Percentiles rank a stretch among this genome's conserved stretches.
phyloP scores from a whole-genome alignment of 2,888 invertebrate genomes.

The Cyclophora punctaria region DNA sequence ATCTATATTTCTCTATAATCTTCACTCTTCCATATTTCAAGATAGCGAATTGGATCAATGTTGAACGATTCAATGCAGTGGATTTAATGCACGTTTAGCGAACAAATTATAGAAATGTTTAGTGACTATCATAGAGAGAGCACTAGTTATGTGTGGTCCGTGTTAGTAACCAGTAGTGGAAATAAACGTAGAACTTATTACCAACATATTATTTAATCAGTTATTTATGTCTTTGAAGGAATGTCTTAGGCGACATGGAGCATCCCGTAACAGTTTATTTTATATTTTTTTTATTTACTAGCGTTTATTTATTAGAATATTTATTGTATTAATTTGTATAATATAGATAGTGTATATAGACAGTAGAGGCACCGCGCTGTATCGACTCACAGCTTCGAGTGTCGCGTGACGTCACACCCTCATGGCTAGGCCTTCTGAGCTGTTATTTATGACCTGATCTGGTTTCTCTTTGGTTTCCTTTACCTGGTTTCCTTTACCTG shows the following conservation, averaged over 20 bases:
- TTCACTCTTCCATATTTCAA: constrained; percentile 75
- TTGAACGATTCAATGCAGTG: constrained; percentile 38
- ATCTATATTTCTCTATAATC: constrained; percentile 47
- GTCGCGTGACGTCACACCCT: constrained; percentile 25
- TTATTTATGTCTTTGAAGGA: constrained; percentile 43
- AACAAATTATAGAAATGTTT: constrained; percentile 46
- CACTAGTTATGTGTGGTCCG: constrained; percentile 58
- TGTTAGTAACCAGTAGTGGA: constrained; percentile 44
- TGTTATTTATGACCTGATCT: constrained; percentile 6
- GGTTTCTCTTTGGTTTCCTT: constrained; percentile 12
- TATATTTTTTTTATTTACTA: constrained; percentile 8
- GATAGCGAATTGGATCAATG: constrained; percentile 34
- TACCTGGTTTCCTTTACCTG: too few species aligned
- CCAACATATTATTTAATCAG: constrained; percentile 22
- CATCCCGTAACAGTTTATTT: constrained; percentile 35
- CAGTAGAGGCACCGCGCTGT: constrained; percentile 27
- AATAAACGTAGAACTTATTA: constrained; percentile 26
- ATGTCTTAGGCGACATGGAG: constrained; percentile 62
- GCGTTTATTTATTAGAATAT: constrained; percentile 17
- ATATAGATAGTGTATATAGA: neutral
- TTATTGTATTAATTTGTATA: constrained; percentile 26
- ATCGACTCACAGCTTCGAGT: constrained; percentile 28
- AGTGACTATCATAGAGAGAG: constrained; percentile 46
- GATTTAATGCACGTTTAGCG: constrained; percentile 61
- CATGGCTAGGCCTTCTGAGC: constrained; percentile 20